phyloP scores from a whole-genome alignment of 2,797 vertebrate species.

The Hoplostethus mediterraneus region DNA sequence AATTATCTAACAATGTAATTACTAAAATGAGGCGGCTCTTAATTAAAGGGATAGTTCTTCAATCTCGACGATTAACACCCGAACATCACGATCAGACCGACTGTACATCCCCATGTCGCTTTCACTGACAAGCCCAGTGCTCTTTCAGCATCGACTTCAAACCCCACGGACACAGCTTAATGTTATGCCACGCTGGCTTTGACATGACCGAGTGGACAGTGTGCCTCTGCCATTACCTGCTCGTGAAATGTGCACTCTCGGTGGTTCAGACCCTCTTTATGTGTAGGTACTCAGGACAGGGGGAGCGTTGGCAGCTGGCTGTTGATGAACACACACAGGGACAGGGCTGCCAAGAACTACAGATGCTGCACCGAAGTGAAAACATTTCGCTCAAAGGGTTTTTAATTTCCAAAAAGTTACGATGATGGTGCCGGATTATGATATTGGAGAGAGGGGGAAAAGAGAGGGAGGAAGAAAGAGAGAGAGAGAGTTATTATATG shows the following conservation, averaged over 20 bases:
- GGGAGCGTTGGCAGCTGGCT: constrained; percentile 44
- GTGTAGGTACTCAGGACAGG: constrained; percentile 49
- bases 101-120: too few species aligned
- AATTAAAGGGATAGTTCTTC: too few species aligned
- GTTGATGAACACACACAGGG: constrained; percentile 17
- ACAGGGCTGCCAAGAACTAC: constrained; percentile 60
- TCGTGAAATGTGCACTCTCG: constrained; percentile 37
- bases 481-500: constrained; percentile 45
- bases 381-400: constrained; percentile 39
- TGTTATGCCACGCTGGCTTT: constrained; percentile 44
- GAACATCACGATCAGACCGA: too few species aligned
- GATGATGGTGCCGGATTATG: constrained; percentile 55
- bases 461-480: constrained; percentile 22
- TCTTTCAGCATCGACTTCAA: constrained; percentile 14
- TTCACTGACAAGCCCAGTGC: too few species aligned
- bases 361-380: constrained; percentile 39
- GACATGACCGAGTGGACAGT: constrained; percentile 40
- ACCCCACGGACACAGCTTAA: constrained; percentile 30
- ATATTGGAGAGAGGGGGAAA: constrained; percentile 39
- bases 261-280: constrained; percentile 33
- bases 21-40: too few species aligned
- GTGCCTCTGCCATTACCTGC: constrained; percentile 32
- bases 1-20: too few species aligned
- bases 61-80: too few species aligned
- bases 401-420: constrained; percentile 62